Evolutionary conservation across 2,888 invertebrate species (phyloP), one percentile per base, ranked within the genome.

Genomic region (Syrista parreyssii): DNA sequence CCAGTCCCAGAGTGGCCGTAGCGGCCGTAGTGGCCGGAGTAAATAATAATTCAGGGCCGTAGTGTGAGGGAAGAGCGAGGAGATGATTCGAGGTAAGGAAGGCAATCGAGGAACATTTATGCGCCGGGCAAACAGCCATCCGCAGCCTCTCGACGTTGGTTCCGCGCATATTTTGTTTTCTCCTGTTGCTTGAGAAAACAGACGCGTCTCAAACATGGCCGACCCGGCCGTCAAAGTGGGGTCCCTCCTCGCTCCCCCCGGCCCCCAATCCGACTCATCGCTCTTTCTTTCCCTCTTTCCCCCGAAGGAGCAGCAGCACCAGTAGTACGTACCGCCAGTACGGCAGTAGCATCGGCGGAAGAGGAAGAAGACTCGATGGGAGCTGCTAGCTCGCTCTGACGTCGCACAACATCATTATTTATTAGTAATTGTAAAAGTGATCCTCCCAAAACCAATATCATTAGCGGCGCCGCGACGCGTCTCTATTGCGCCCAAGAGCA

Each of bases 381-480:
- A 55, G 40, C 40, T 40, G 40, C 40, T 74, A n/a, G 35, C 32
- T 35, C 74, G 11, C 40, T 15, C 11, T 32, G 40, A 11, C 74
- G 30, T 68, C n/a, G 74, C 71, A 31, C 68, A 74, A 73, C 79
- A 76, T 83, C 82, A 86, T 88, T 88, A 89, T 89, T 90, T 88
- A 90, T 89, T 85, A 82, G 84, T 85, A 88, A 88, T 86, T 86
- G 85, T 86, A 86, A 86, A 85, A 87, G 84, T 83, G 82, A 84
- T 84, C 83, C 83, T 84, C 83, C 84, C 86, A 85, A 55, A 87
- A 86, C 83, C 86, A 88, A 89, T 88, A 89, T 87, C 86, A 84
- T 89, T 85, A 84, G 83, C 79, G 87, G 88, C 87, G 88, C 86
- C 88, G 72, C 40, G 40, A 40, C 40, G 40, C 40, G 15, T 40